Base-by-base conservation (phyloP, 1,140 invertebrate species). In the Zaprionus tsacasi region DNA sequence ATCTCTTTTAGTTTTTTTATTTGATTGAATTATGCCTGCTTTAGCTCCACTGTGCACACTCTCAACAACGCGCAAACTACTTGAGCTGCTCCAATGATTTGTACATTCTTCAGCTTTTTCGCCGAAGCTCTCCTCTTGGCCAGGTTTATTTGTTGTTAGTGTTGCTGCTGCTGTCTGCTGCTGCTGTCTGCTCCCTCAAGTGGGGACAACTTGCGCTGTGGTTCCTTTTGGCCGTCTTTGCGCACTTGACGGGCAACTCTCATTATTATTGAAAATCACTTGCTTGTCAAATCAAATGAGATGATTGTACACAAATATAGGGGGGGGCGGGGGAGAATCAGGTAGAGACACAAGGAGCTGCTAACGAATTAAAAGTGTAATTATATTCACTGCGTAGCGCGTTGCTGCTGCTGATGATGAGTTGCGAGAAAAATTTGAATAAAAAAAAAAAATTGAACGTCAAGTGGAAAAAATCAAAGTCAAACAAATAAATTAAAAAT, bases 261-360 rank as follows among this genome's bases (percentile, higher is more conserved):
- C 80, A 79, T 91, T 87, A 91, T 91, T 91, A 91, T 91, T 91
- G 88, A 88, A 91, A 91, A 91, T 91, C 88, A 91, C 88, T 91
- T 91, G 82, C 88, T 81, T 91, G 88, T 91, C 88, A 91, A 91
- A 91, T 91, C 88, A 91, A 88, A 91, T 91, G 82, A 83, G 88
- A 91, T 91, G 88, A 91, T 91, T 91, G 83, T 83, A 91, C 88
- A 91, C 78, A 91, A 91, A 78, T 63, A 64, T 55, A 76, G 17
- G 33, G 45, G 33, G 59, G 30, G 25, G n/a, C n/a, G n/a, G n/a
- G n/a, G n/a, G n/a, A n/a, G n/a, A n/a, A n/a, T n/a, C n/a, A n/a
- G n/a, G n/a, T n/a, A n/a, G 13, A 45, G 58, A 64, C 43, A 64
- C 67, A 67, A 70, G 78, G 40, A 74, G 69, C 65, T 76, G 71